A percentile compares a stretch with the other conserved stretches of the same genome.
These are phyloP conservation scores for Oegoconia quadripuncta DNA, from an alignment of 2,888 invertebrate genomes.

Conservation along the genomic window DNA sequence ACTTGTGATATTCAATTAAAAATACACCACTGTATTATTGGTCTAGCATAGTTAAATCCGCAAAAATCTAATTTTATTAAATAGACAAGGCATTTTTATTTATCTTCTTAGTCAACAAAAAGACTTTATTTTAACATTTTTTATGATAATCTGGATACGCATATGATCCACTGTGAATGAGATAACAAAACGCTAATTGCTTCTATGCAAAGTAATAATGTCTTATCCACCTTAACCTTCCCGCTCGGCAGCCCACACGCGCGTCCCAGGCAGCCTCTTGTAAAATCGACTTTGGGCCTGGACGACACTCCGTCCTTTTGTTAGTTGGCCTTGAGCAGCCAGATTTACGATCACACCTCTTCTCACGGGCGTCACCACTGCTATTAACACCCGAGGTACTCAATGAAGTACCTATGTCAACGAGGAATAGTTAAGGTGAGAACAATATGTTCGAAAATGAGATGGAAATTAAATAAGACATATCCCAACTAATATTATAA, in stretches of 20 bases:
- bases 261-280: conserved; percentile 68
- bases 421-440: background rate
- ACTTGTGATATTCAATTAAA: too few species aligned
- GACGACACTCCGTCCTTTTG: conserved; percentile 70
- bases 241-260: conserved; percentile 64
- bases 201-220: background rate
- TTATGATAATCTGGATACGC: too few species aligned
- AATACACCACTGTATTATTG: too few species aligned
- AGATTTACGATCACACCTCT: conserved; percentile 69
- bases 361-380: conserved; percentile 54
- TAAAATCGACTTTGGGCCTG: conserved; percentile 71
- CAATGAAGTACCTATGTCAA: conserved; percentile 68
- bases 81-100: too few species aligned
- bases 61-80: too few species aligned
- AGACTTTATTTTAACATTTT: too few species aligned
- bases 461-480: background rate
- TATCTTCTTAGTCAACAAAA: too few species aligned
- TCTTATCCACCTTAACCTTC: conserved; percentile 38
- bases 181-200: too few species aligned
- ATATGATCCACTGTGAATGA: too few species aligned
- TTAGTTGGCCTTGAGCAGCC: conserved; percentile 62
- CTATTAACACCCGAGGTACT: conserved; percentile 68
- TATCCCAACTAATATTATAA: too few species aligned
- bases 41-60: too few species aligned
- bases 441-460: background rate